Percentiles rank a stretch among this genome's conserved stretches.
Conservation (phyloP, 2,797 vertebrate genomes). For the Gadopsis marmoratus region DNA sequence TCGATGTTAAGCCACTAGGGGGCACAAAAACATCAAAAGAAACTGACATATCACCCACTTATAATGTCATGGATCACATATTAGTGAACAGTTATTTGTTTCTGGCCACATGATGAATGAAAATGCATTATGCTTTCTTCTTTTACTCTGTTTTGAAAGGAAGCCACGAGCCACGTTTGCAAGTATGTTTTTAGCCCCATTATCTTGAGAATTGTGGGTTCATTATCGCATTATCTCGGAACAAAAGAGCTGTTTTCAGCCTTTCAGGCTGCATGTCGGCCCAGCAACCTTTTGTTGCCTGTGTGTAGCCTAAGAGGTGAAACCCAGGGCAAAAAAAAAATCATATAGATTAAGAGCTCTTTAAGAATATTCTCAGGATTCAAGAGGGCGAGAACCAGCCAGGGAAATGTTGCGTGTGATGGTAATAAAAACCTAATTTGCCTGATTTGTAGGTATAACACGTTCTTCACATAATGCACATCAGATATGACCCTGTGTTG, state of each 20-base stretch:
- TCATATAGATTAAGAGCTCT: neutral
- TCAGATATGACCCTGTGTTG: neutral
- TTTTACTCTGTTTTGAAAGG: neutral
- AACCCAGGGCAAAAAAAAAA: neutral
- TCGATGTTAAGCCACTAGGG: neutral
- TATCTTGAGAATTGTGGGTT: neutral
- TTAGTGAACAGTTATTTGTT: neutral
- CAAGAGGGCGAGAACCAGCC: too few species aligned
- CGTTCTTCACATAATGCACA: neutral
- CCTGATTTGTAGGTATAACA: neutral
- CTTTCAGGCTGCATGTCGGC: too few species aligned
- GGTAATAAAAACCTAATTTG: neutral
- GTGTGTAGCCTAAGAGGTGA: neutral
- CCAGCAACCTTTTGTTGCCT: neutral
- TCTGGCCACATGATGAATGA: neutral
- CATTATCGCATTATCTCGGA: slow-evolving; percentile 6
- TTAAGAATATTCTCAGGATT: neutral
- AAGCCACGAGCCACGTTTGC: neutral
- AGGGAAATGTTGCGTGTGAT: neutral
- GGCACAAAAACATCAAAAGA: neutral
- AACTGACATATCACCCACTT: neutral
- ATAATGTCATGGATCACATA: neutral
- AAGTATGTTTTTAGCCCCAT: slow-evolving; percentile 15
- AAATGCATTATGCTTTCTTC: neutral
- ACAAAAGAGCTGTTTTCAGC: neutral